phyloP scores from a whole-genome alignment of 1,140 invertebrate species.

The Neuroterus valhalla region DNA sequence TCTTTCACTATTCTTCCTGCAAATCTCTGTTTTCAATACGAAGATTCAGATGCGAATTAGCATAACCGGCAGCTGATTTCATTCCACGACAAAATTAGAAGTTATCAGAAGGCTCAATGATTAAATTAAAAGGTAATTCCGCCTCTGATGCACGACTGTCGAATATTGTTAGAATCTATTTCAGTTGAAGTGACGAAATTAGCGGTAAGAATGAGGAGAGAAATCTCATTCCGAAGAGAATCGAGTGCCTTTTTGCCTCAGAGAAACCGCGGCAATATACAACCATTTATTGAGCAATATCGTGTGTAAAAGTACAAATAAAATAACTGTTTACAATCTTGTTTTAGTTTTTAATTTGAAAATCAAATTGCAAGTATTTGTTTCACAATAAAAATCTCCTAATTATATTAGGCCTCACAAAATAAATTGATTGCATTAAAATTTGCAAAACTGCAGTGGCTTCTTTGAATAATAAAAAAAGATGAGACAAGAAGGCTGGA shows the following conservation, averaged over 20 bases:
- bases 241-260: conserved; percentile 5
- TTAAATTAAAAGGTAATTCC: background rate
- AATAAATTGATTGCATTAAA: background rate
- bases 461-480: background rate
- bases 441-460: background rate
- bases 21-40: too few species aligned
- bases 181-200: conserved; percentile 21
- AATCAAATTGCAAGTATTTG: too few species aligned
- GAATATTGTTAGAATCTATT: conserved; percentile 15
- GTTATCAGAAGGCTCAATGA: background rate
- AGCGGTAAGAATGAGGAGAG: conserved; percentile 15
- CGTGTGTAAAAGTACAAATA: background rate
- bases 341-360: too few species aligned
- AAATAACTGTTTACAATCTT: too few species aligned
- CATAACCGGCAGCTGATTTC: too few species aligned
- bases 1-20: too few species aligned
- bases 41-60: too few species aligned
- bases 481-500: conserved; percentile 8
- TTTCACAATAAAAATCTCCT: background rate
- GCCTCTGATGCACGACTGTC: conserved; percentile 5
- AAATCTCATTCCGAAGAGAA: conserved; percentile 17
- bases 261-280: background rate
- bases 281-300: conserved; percentile 21
- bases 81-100: too few species aligned
- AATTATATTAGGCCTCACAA: background rate